Conservation (phyloP, 2,113 vertebrate genomes). For the Etheostoma cragini region DNA sequence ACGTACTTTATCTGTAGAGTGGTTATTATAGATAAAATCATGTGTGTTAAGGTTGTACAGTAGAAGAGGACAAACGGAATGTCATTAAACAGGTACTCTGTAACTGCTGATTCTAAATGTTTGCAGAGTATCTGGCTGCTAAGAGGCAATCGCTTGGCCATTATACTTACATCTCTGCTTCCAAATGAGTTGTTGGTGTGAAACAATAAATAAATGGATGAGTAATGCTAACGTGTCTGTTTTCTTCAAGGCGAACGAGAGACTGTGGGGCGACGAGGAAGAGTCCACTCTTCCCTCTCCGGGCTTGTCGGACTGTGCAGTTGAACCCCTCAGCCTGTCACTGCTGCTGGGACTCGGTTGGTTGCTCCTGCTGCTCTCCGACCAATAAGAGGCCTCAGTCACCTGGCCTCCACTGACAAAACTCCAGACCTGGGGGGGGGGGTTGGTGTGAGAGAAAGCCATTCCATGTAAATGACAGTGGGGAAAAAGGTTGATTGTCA, state of each 20-base stretch:
- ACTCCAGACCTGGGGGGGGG: conserved; percentile 18
- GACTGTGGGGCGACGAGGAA: conserved; percentile 75
- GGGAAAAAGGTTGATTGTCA: conserved; percentile 27
- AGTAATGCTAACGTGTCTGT: background rate
- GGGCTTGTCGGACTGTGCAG: conserved; percentile 60
- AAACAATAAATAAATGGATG: background rate
- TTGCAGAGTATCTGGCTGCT: background rate
- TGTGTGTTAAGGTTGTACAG: too few species aligned
- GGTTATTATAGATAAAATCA: too few species aligned
- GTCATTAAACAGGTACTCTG: too few species aligned
- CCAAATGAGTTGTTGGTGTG: background rate
- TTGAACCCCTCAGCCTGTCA: conserved; percentile 24
- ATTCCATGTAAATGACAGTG: conserved; percentile 42
- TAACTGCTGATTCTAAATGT: background rate
- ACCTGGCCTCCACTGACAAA: conserved; percentile 43
- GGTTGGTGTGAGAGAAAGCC: conserved; percentile 11
- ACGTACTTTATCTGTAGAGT: too few species aligned
- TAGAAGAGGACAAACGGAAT: too few species aligned
- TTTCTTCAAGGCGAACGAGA: conserved; percentile 71
- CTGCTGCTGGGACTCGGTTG: conserved; percentile 49
- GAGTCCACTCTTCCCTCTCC: conserved; percentile 75
- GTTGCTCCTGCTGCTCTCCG: conserved; percentile 49
- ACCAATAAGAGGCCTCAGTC: conserved; percentile 46
- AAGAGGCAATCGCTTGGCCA: conserved; percentile 11
- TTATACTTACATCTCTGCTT: background rate